Evolutionary conservation across 1,140 invertebrate genomes (phyloP), one percentile per base, ranked within the genome.

Genomic region (Phenacoccus solenopsis): DNA sequence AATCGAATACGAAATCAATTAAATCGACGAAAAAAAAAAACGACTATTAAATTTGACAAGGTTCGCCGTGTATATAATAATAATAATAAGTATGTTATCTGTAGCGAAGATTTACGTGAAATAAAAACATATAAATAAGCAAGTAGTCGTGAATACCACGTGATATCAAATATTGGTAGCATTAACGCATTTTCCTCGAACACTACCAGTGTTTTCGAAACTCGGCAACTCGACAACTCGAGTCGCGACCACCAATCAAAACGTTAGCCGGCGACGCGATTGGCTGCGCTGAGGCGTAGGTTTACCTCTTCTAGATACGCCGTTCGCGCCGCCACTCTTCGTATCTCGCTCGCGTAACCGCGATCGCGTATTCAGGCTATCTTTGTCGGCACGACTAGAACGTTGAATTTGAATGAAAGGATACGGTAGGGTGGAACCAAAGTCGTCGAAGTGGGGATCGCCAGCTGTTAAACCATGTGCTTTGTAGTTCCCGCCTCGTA

Each of bases 111-210:
- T 64, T 64, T 27, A 64, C 59, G 59, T 64, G 20, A 22, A 64
- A 64, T 64, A 64, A 64, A 64, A 64, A 64, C 10, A 27, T 16
- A 64, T 27, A 64, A 24, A 64, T 64, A 27, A 24, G 25, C 59
- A 64, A 64, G 21, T 64, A 64, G 59, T 64, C 25, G 25, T 64
- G 59, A 64, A 64, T 64, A 64, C 59, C 59, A 64, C 59, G 59
- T 64, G 59, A 25, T 64, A 64, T 64, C 59, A 64, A 64, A 64
- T 64, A 64, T 64, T 64, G 59, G 59, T 64, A 64, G 59, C 59
- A 25, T 24, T 64, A 64, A n/a, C 59, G 59, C 25, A 64, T 64
- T 64, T 64, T 27, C 5, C 22, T 64, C 59, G 16, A 38, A 64
- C 25, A 64, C 59, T 64, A 64, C 10, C 59, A 64, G 21, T 64